Evolutionary conservation across 2,888 invertebrate species (phyloP), one percentile per base, ranked within the genome.

Genomic region (Hesperia comma): DNA sequence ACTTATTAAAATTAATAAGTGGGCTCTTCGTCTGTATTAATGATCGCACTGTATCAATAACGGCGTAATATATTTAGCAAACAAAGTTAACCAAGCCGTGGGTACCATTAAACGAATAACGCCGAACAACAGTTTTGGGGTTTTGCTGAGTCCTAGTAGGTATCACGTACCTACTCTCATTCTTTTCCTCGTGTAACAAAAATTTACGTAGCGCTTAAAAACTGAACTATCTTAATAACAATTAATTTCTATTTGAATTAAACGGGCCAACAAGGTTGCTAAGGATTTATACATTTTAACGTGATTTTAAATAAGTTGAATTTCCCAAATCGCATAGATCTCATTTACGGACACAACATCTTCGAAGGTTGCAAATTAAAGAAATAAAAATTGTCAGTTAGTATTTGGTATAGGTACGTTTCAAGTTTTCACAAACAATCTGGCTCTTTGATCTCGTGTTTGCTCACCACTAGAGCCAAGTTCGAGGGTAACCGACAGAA

Each of bases 1-100:
- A 87, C 87, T 91, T 92, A 92, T 92, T 90, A 92, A 92, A 91
- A 91, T 92, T 92, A 92, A 92, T 92, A 92, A 92, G 88, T 86
- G 87, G 84, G 89, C 86, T 87, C 89, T 87, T 83, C 85, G 84
- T 82, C 84, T 86, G 86, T 85, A 91, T 90, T 92, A 92, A 92
- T 90, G 90, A 91, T 87, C 87, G 84, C 81, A 83, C 88, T 91
- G 79, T 90, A 90, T 92, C 90, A 92, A 92, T 91, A 92, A 79
- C 80, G 79, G 79, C 86, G 86, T 90, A 88, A 92, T 92, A 88
- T 88, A 85, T 89, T 89, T 86, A 79, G 88, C 88, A 92, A 92
- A 92, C 89, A 92, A 75, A 74, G 81, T 78, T 81, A 83, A 83
- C 85, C 83, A 80, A 75, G 76, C 75, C 77, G 77, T 74, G 79